Evolutionary conservation across 2,888 invertebrate species (phyloP), one percentile per base, ranked within the genome.

Genomic region (Eurytoma californica): DNA sequence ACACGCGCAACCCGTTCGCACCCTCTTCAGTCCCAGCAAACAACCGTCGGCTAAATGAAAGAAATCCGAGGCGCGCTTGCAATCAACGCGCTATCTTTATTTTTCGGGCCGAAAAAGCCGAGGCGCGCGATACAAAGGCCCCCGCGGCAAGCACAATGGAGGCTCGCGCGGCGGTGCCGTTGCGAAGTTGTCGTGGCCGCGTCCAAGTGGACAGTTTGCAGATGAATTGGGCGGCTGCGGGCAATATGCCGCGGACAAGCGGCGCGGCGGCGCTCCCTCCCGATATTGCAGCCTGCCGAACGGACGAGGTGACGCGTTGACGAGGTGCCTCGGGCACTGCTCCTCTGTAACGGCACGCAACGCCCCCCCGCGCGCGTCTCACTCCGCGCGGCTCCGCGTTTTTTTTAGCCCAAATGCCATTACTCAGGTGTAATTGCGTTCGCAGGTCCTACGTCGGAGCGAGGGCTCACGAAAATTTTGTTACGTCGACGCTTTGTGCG

Each of bases 201-300:
- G 47, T 89, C 88, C 88, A 89, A 89, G 88, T 89, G 88, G 89
- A 88, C 89, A 89, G 89, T 88, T 89, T 89, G 89, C 88, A 88
- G 88, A 89, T 89, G 88, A 87, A 89, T 88, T 86, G 88, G 86
- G 39, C 24, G 24, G 18, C 24, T 20, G 67, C 53, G 16, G 51
- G 39, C 12, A 2, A 28, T n/a, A 16, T 30, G 3, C 39, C 7
- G 53, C 30, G 57, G 30, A 28, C 53, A 3, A 55, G 72, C 20
- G 66, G 55, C 55, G 66, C 49, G 63, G 72, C 20, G 66, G 55
- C 55, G 66, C 49, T 24, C 24, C 24, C 24, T 24, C 24, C 24
- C 24, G 24, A 24, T 24, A 24, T 24, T 24, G 24, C 24, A 24
- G 24, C 24, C 24, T 24, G 24, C 2, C 24, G 24, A 24, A 24